These are phyloP conservation scores for Chesias legatella DNA, from an alignment of 2,888 invertebrate genomes.

Conservation along the genomic window DNA sequence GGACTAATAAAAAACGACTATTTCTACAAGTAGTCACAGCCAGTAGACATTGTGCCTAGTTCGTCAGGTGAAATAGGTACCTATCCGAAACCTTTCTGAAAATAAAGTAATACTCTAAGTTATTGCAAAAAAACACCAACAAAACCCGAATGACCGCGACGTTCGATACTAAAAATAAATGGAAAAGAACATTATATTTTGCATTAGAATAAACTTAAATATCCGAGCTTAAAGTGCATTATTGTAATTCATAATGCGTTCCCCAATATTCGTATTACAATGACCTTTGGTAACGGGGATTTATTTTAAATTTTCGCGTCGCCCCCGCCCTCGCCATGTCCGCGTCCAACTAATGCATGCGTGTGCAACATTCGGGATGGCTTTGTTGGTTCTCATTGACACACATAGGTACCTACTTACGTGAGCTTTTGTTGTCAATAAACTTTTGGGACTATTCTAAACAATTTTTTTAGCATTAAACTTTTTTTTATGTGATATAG, in stretches of 20 bases:
- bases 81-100: no score
- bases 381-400: slow-evolving; percentile 38
- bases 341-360: slow-evolving; percentile 29
- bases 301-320: slow-evolving; percentile 64
- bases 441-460: no score
- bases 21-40: no score
- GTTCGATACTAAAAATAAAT: slow-evolving; percentile 38
- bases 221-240: slow-evolving; percentile 16
- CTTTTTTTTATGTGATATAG: no score
- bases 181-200: slow-evolving; percentile 35
- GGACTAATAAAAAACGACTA: no score
- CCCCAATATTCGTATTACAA: slow-evolving; percentile 36
- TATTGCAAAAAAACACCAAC: slow-evolving; percentile 29
- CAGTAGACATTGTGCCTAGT: no score
- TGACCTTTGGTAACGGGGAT: slow-evolving; percentile 50
- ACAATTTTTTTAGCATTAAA: no score
- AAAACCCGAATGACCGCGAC: slow-evolving; percentile 54
- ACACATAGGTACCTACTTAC: slow-evolving; percentile 14
- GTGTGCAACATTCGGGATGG: slow-evolving; percentile 47
- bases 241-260: slow-evolving; percentile 27
- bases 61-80: no score
- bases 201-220: slow-evolving; percentile 28
- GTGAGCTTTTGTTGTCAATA: slow-evolving; percentile 18
- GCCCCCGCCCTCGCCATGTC: slow-evolving; percentile 44
- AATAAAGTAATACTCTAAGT: slow-evolving; percentile 34